Evolutionary conservation across 2,113 vertebrate species (phyloP).

Genomic region (Macheiramphus alcinus): DNA sequence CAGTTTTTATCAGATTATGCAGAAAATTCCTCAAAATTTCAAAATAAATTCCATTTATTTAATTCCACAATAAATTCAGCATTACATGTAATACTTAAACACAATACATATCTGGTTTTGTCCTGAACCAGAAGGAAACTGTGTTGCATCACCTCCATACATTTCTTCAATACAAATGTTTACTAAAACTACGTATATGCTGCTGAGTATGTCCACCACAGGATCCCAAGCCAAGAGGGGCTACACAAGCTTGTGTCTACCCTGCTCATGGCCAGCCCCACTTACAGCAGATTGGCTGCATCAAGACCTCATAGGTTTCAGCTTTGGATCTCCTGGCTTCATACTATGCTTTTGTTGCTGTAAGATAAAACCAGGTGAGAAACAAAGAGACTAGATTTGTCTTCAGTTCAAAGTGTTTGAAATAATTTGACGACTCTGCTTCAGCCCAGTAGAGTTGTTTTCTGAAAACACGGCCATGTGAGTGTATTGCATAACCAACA

Average conservation of each 20-base stretch:
- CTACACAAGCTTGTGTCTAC: background rate
- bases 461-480: background rate
- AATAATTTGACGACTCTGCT: background rate
- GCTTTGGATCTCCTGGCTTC: background rate
- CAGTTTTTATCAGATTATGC: background rate
- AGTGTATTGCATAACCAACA: background rate
- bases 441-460: background rate
- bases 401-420: background rate
- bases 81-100: background rate
- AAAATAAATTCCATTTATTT: background rate
- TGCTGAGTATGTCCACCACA: background rate
- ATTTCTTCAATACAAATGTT: background rate
- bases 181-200: background rate
- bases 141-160: background rate
- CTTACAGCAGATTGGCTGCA: background rate
- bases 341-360: accelerated
- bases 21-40: background rate
- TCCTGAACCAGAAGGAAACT: background rate
- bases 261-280: background rate
- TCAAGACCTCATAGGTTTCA: background rate
- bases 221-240: background rate
- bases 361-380: background rate
- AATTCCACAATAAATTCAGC: background rate
- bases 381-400: background rate
- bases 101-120: background rate